Conservation (phyloP, 2,113 vertebrate genomes). For the Anas platyrhynchos region DNA sequence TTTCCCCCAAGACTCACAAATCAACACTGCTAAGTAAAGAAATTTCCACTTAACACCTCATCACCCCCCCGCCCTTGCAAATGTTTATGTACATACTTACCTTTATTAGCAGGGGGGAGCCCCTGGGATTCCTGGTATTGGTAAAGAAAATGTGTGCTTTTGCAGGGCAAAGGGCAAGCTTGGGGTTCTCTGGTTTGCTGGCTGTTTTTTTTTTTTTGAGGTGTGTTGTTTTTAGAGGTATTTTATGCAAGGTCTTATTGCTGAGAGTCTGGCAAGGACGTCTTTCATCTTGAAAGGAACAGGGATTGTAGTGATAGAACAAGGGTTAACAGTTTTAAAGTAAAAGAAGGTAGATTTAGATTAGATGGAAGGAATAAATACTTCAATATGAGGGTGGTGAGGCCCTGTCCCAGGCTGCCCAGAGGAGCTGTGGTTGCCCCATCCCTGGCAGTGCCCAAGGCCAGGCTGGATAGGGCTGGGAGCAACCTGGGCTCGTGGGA, state of each 20-base stretch:
- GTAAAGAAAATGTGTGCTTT: background rate
- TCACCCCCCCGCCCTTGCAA: background rate
- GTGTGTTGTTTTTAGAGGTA: background rate
- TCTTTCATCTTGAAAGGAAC: background rate
- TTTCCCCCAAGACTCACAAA: slow-evolving; percentile 33
- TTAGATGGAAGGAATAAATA: background rate
- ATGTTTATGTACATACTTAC: background rate
- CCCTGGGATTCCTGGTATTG: background rate
- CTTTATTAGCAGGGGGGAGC: background rate
- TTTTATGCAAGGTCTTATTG: background rate
- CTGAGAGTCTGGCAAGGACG: background rate
- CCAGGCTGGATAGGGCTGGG: background rate
- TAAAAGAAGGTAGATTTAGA: background rate
- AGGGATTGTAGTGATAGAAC: background rate
- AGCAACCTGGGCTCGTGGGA: background rate
- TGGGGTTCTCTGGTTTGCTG: background rate
- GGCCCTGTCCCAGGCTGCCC: background rate
- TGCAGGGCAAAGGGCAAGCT: background rate
- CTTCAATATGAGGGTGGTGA: background rate
- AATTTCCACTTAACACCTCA: slow-evolving; percentile 48
- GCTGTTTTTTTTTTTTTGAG: background rate
- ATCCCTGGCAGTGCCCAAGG: background rate
- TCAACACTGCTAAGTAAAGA: slow-evolving; percentile 26
- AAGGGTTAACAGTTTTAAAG: background rate
- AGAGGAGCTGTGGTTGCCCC: background rate